Evolutionary conservation across 2,888 invertebrate genomes (phyloP), one percentile per base, ranked within the genome.

Genomic region (Alcis repandata): DNA sequence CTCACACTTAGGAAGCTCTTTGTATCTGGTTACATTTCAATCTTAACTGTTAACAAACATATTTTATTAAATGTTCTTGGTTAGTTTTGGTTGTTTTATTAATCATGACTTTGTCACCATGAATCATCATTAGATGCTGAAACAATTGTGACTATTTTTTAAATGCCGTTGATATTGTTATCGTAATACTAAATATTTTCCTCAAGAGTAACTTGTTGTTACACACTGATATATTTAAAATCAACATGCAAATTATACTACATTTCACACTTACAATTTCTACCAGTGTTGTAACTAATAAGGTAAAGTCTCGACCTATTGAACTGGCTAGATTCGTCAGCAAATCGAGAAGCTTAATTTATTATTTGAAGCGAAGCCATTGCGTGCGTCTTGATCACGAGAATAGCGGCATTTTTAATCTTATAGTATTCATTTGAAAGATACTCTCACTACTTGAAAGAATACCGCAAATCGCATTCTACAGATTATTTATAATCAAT

Each of bases 401-500:
- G 10, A 20, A 40, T 4, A 8, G 22, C 22, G 15, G 51, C n/a
- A 52, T 7, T 17, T 17, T 8, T 52, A 10, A 38, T 40, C n/a
- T 20, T 15, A 6, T 27, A 27, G 27, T 4, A 27, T 27, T 19
- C 9, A 38, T 1, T n/a, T 40, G 8, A 19, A 40, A 2, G 3
- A 40, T 32, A 52, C 1, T 10, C 6, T 51, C 0, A 36, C 13
- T 15, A 13, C 36, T 22, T 13, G 15, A 53, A 54, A 43, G 32
- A 54, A 40, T 40, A 41, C 27, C 27, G 27, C 19, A 33, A 36
- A 36, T 36, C 32, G 19, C 17, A 45, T 45, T 8, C 10, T n/a
- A 22, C n/a, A 36, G 36, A 36, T 56, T 20, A 45, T 56, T 45
- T 45, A 56, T 56, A 45, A 45, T 46, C 19, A 20, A 43, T 41